Conservation (phyloP, 2,113 vertebrate genomes). For the Xiphorhynchus elegans region DNA sequence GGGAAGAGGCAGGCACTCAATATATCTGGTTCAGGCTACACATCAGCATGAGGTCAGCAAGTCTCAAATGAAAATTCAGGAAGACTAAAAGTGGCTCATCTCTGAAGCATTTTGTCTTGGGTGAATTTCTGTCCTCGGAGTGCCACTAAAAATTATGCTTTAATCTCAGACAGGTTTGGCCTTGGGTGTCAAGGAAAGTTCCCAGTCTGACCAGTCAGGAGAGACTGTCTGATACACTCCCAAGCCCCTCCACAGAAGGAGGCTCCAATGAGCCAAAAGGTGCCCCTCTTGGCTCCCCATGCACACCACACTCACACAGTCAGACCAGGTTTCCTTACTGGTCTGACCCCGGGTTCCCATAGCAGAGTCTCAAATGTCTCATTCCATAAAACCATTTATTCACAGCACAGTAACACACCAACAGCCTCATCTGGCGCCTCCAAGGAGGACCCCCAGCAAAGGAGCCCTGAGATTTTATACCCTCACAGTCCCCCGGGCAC, state of each 20-base stretch:
- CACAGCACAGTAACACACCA: background rate
- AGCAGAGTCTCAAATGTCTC: background rate
- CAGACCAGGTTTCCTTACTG: background rate
- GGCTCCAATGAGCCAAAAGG: background rate
- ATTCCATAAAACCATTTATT: background rate
- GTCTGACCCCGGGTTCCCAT: background rate
- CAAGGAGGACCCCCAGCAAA: background rate
- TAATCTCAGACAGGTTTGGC: background rate
- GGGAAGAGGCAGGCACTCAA: background rate
- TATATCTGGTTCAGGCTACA: background rate
- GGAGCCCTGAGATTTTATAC: background rate
- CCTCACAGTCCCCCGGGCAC: rapidly evolving
- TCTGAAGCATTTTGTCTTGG: background rate
- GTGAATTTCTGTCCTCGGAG: background rate
- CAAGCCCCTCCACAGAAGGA: rapidly evolving
- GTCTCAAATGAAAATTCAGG: rapidly evolving
- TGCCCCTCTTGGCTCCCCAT: background rate
- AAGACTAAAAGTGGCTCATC: background rate
- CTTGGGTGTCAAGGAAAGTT: background rate
- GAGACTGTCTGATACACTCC: background rate
- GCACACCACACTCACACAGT: background rate
- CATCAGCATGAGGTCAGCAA: background rate
- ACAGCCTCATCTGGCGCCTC: background rate
- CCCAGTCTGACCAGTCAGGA: background rate
- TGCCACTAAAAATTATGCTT: background rate